A percentile compares a stretch with the other conserved stretches of the same genome.
Conservation (phyloP, 2,888 invertebrate genomes). For the Caenorhabditis sinica region DNA sequence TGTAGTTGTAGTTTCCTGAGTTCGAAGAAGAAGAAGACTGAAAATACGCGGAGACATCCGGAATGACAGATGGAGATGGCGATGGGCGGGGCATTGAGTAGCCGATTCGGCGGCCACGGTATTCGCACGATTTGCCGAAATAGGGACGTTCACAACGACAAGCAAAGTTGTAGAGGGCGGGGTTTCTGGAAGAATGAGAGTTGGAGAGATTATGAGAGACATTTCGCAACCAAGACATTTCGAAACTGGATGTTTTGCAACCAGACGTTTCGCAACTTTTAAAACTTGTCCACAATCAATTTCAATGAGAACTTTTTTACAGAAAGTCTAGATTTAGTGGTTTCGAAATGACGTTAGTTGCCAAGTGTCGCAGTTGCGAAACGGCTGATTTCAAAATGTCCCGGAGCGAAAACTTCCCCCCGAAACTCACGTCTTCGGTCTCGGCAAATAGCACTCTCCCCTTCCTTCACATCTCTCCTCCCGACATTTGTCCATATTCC, state of each 20-base stretch:
- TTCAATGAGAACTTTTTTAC: too few species aligned
- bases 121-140: conserved; percentile 48
- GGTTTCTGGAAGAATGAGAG: conserved; percentile 41
- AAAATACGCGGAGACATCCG: conserved; percentile 20
- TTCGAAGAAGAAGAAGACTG: too few species aligned
- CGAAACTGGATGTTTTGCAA: too few species aligned
- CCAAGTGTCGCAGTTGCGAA: too few species aligned
- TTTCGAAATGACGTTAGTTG: too few species aligned
- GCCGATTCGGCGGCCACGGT: conserved; percentile 47
- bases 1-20: neutral
- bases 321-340: too few species aligned
- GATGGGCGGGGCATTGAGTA: conserved; percentile 35
- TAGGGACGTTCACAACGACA: conserved; percentile 58
- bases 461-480: conserved; percentile 34
- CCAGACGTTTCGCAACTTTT: too few species aligned
- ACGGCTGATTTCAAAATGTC: neutral
- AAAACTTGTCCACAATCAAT: too few species aligned
- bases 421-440: conserved; percentile 38
- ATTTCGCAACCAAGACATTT: too few species aligned
- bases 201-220: neutral
- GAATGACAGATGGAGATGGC: neutral
- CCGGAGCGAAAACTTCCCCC: too few species aligned
- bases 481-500: conserved; percentile 55
- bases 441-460: conserved; percentile 56
- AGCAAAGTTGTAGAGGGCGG: conserved; percentile 38